A percentile compares a stretch with the other conserved stretches of the same genome.
Conservation (phyloP, 92 coral and sea anemone species). For the Blastomussa wellsi region DNA sequence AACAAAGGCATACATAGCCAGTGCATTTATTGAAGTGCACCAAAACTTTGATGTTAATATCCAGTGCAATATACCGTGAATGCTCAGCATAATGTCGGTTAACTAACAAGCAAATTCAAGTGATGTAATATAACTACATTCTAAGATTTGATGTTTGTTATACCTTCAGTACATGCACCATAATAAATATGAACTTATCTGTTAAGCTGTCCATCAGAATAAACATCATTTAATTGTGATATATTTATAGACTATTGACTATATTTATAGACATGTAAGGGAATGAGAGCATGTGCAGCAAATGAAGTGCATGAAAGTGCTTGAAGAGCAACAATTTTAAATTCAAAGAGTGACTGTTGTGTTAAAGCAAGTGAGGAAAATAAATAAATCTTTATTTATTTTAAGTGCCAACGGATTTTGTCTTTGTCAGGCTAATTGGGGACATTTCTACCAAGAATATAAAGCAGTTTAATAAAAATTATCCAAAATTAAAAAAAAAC, state of each 20-base stretch:
- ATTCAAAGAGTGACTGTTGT: not conserved
- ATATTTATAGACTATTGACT: too few species aligned
- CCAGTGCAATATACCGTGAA: not conserved
- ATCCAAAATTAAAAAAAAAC: too few species aligned
- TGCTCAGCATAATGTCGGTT: not conserved
- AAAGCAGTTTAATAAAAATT: too few species aligned
- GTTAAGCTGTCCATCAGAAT: not conserved
- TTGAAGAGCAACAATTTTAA: not conserved
- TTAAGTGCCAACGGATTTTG: too few species aligned
- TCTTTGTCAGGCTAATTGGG: too few species aligned
- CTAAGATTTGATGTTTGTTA: constrained; percentile 62
- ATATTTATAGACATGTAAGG: not conserved
- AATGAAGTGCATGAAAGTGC: not conserved
- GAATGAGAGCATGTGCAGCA: not conserved
- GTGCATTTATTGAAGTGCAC: not conserved
- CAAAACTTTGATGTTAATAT: not conserved
- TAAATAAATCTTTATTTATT: too few species aligned
- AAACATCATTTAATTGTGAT: not conserved
- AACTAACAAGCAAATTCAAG: not conserved
- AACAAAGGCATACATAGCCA: too few species aligned
- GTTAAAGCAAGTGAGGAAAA: too few species aligned
- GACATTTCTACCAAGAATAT: too few species aligned
- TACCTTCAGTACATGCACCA: constrained; percentile 64
- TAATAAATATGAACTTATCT: not conserved
- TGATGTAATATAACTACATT: not conserved